Conservation (phyloP, 2,888 invertebrate genomes). For the Bembecia ichneumoniformis region DNA sequence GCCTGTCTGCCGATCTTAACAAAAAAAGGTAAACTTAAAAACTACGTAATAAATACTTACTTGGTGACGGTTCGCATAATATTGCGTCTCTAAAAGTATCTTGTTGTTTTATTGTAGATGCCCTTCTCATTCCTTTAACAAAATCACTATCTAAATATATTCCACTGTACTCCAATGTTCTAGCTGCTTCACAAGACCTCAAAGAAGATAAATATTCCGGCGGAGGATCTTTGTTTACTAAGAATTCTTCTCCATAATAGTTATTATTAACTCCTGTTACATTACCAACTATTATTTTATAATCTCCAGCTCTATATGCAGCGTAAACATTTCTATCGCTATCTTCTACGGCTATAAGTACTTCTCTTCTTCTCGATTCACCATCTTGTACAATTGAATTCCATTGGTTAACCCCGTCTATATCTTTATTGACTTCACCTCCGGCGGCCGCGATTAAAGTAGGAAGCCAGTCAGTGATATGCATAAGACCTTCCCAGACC, state of each 20-base stretch:
- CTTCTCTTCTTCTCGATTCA: slow-evolving; percentile 63
- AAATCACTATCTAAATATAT: slow-evolving; percentile 33
- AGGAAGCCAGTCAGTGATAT: slow-evolving; percentile 88
- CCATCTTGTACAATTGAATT: slow-evolving; percentile 67
- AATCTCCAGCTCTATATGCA: slow-evolving; percentile 73
- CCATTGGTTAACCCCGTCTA: slow-evolving; percentile 82
- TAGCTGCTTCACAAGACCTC: slow-evolving; percentile 36
- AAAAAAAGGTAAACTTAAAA: no score
- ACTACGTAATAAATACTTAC: slow-evolving; percentile 27
- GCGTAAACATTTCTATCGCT: slow-evolving; percentile 64
- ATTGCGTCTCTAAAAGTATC: slow-evolving; percentile 39
- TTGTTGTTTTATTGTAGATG: slow-evolving; percentile 38
- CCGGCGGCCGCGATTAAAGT: slow-evolving; percentile 72
- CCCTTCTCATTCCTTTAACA: slow-evolving; percentile 33
- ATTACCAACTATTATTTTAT: slow-evolving; percentile 75
- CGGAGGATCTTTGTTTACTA: slow-evolving; percentile 34
- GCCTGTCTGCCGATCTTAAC: no score
- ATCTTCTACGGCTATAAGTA: slow-evolving; percentile 73
- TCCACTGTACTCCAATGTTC: slow-evolving; percentile 39
- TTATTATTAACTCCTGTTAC: slow-evolving; percentile 47
- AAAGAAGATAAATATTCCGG: slow-evolving; percentile 44
- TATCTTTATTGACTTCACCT: slow-evolving; percentile 32
- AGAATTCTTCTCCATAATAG: slow-evolving; percentile 45
- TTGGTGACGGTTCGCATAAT: slow-evolving; percentile 44
- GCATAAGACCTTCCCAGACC: slow-evolving; percentile 76